phyloP scores from a whole-genome alignment of 2,888 invertebrate species.

The Eupithecia tripunctaria region DNA sequence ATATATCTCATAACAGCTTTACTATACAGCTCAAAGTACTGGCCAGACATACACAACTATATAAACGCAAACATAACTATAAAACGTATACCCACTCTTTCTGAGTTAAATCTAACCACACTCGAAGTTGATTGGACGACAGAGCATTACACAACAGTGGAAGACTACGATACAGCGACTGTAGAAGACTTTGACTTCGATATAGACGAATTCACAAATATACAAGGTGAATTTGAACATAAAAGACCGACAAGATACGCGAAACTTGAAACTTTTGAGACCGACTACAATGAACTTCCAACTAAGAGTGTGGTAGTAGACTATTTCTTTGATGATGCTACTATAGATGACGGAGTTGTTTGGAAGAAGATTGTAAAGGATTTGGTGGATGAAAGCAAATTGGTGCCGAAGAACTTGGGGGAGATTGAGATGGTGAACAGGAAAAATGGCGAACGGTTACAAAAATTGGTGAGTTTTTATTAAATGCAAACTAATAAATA shows the following conservation, averaged over 20 bases:
- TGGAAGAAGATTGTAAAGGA: conserved; percentile 55
- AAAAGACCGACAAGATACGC: conserved; percentile 48
- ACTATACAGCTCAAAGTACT: conserved; percentile 70
- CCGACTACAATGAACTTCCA: conserved; percentile 58
- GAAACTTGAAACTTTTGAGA: conserved; percentile 43
- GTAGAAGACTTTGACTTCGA: conserved; percentile 53
- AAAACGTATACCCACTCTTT: conserved; percentile 70
- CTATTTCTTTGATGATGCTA: conserved; percentile 61
- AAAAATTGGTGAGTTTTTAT: conserved; percentile 48
- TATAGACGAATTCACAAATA: conserved; percentile 55
- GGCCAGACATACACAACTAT: conserved; percentile 75
- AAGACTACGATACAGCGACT: conserved; percentile 54
- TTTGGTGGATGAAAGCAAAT: conserved; percentile 60
- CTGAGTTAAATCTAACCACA: conserved; percentile 65
- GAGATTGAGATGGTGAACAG: conserved; percentile 61
- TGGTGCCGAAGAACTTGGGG: conserved; percentile 54
- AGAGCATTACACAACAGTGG: conserved; percentile 60
- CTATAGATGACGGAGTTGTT: conserved; percentile 32
- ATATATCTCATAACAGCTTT: conserved; percentile 66
- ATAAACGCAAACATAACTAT: conserved; percentile 76
- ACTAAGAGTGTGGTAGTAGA: conserved; percentile 57
- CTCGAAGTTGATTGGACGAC: conserved; percentile 58
- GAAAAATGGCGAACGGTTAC: conserved; percentile 36
- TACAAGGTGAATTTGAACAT: conserved; percentile 52
- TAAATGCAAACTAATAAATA: background rate